A percentile compares a stretch with the other conserved stretches of the same genome.
Conservation (phyloP, 2,888 invertebrate species). For the Lithodes maja region DNA sequence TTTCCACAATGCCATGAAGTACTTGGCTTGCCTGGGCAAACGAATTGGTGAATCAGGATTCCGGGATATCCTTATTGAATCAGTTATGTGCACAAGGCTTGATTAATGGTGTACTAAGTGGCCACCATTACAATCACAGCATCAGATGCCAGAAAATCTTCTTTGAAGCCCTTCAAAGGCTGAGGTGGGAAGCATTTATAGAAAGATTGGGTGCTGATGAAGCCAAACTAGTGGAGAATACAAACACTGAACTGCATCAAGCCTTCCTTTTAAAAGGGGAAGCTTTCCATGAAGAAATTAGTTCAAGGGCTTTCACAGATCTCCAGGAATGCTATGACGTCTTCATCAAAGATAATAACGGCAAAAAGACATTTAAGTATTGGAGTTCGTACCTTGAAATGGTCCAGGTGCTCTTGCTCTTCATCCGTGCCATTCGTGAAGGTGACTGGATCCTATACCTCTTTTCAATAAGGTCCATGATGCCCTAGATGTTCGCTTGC, state of each 20-base stretch:
- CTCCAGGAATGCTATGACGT: conserved; percentile 2
- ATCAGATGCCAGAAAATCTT: conserved; percentile 7
- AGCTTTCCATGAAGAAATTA: background rate
- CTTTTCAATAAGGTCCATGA: conserved; percentile 12
- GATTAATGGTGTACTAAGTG: background rate
- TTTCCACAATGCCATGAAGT: conserved; percentile 8
- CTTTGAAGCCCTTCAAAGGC: conserved; percentile 20
- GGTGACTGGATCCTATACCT: conserved; percentile 14
- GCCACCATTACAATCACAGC: background rate
- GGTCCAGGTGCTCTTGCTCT: conserved; percentile 2
- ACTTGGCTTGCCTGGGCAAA: conserved; percentile 6
- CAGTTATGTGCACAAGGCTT: background rate
- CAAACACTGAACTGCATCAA: background rate
- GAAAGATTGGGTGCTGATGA: conserved; percentile 5
- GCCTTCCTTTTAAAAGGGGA: background rate
- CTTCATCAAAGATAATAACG: background rate
- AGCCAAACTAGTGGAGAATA: conserved; percentile 6
- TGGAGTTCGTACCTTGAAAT: background rate
- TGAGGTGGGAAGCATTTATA: conserved; percentile 3
- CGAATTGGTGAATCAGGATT: conserved; percentile 1
- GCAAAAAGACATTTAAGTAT: background rate
- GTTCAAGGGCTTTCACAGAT: conserved; percentile 20
- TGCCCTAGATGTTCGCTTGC: conserved; percentile 15
- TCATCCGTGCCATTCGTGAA: background rate
- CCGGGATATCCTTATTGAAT: conserved; percentile 18